A percentile compares a stretch with the other conserved stretches of the same genome.
Conservation (phyloP, 2,888 invertebrate species). For the Morpho deidamia region DNA sequence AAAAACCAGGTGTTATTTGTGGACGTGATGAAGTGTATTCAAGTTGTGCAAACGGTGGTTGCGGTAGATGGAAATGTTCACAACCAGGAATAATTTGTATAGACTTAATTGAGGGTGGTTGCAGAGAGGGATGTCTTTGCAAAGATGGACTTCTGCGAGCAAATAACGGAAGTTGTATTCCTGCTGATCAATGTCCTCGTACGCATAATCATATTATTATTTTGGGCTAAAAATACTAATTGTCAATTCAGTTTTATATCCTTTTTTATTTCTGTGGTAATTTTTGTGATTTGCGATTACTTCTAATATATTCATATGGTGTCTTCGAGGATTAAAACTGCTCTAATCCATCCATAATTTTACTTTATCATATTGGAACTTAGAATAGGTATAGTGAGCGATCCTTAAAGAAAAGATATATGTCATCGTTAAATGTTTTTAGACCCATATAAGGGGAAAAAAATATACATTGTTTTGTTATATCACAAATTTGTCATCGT, state of each 20-base stretch:
- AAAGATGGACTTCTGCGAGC: slow-evolving; percentile 23
- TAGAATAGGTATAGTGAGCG: too few relatives aligned
- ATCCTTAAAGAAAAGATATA: too few relatives aligned
- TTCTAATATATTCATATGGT: too few relatives aligned
- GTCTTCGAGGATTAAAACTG: too few relatives aligned
- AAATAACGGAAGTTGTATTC: slow-evolving; percentile 28
- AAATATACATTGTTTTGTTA: too few relatives aligned
- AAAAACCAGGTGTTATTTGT: neutral
- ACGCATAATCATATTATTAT: slow-evolving; percentile 1
- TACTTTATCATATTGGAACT: too few relatives aligned
- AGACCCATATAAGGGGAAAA: too few relatives aligned
- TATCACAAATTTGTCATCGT: too few relatives aligned
- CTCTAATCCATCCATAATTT: too few relatives aligned
- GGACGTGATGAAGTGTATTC: neutral
- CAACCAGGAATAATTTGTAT: neutral
- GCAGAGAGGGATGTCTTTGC: slow-evolving; percentile 20
- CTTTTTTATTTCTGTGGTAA: neutral
- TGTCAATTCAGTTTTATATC: neutral
- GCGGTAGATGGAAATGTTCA: neutral
- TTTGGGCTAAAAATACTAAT: neutral
- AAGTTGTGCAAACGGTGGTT: neutral
- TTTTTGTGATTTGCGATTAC: too few relatives aligned
- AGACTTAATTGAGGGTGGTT: neutral
- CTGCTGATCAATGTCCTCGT: slow-evolving; percentile 25
- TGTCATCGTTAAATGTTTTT: too few relatives aligned